These are phyloP conservation scores for Atherinomorus stipes DNA, from an alignment of 2,113 vertebrate genomes.

Conservation along the genomic window DNA sequence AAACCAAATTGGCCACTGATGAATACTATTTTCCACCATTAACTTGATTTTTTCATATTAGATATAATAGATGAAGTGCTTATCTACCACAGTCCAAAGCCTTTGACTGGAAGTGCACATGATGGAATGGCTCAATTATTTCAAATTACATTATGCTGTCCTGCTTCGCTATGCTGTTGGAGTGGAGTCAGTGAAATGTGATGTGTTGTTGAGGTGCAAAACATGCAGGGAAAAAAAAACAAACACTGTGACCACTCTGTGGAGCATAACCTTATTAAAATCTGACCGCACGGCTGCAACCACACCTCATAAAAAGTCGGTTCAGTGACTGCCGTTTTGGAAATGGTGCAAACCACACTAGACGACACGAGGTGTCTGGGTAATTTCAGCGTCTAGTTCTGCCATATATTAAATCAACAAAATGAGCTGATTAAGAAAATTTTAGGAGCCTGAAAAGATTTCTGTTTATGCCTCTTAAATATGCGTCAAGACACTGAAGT, in stretches of 20 bases:
- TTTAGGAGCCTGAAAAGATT: background rate
- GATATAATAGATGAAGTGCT: too few relatives aligned
- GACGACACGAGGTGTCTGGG: constrained; percentile 61
- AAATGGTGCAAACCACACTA: constrained; percentile 57
- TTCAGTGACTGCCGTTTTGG: constrained; percentile 25
- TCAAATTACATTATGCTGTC: background rate
- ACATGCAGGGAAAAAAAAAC: constrained; percentile 42
- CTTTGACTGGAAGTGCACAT: constrained; percentile 17
- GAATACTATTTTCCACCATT: too few relatives aligned
- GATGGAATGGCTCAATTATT: constrained; percentile 2
- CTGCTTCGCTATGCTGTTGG: constrained; percentile 4
- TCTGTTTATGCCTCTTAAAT: background rate
- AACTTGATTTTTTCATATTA: too few relatives aligned
- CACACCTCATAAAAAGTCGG: constrained; percentile 21
- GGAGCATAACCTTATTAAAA: constrained; percentile 40
- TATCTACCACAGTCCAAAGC: too few relatives aligned
- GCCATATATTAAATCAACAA: constrained; percentile 18
- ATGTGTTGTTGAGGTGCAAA: constrained; percentile 47
- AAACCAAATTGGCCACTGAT: too few relatives aligned
- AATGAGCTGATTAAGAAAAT: constrained; percentile 3
- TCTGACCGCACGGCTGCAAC: constrained; percentile 16
- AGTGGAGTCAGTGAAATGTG: constrained; percentile 51
- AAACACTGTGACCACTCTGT: constrained; percentile 57
- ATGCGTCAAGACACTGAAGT: constrained; percentile 51
- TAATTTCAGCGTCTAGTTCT: constrained; percentile 69